Evolutionary conservation across 2,113 vertebrate genomes (phyloP), one percentile per base, ranked within the genome.

Genomic region (Elgaria multicarinata): DNA sequence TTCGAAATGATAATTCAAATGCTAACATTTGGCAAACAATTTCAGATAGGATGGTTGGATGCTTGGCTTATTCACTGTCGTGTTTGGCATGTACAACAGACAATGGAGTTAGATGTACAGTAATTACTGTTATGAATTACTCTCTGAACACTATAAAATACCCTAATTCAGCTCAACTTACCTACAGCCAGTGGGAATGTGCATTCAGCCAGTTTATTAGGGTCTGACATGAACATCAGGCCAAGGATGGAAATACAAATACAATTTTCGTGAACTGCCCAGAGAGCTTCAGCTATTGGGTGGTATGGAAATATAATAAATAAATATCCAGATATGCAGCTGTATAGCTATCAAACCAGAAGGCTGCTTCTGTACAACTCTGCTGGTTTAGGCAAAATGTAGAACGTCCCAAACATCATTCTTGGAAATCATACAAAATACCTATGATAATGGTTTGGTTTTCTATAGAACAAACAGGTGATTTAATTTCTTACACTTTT

Each of bases 1-100:
- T 92, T 91, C 69, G 87, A 87, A 91, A 92, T 77, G 28, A 26
- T 86, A 75, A 71, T 86, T 83, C 0, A 71, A 39, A 66, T 9
- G 16, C 20, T 44, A 89, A 93, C 90, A 80, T 71, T 79, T 74
- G 20, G 42, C 18, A 31, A 90, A 50, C 64, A 82, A 24, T 53
- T 81, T n/a, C n/a, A 90, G 39, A 87, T 92, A 84, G 79, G 71
- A 44, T 0, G 69, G 39, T 85, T 31, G 66, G 87, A 64, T 77
- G 9, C 89, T 86, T 84, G 69, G 33, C 44, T 58, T 53, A 53
- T 81, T 92, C 64, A 5, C 71, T 50, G 67, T 83, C 85, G 36
- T n/a, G 67, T 88, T 76, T 88, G 77, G 58, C 87, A 93, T 46
- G 64, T 86, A 12, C 36, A 85, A 53, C 2, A 82, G 64, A 78